A percentile compares a stretch with the other conserved stretches of the same genome.
Evolutionary conservation across 2,888 invertebrate species (phyloP).

Genomic region (Metellina segmentata): DNA sequence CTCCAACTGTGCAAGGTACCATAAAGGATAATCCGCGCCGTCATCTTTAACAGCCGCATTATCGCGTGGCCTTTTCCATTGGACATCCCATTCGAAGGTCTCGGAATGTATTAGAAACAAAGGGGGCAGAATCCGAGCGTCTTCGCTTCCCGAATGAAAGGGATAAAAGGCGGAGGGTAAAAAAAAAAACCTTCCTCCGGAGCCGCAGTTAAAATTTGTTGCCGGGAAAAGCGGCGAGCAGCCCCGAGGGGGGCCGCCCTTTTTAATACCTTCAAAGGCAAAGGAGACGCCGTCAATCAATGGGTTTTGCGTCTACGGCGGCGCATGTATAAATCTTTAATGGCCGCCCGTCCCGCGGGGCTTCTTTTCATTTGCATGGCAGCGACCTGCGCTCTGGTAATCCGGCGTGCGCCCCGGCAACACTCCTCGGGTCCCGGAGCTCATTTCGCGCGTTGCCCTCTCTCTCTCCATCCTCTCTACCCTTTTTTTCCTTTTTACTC

Average conservation of each 20-base stretch:
- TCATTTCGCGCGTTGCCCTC: constrained; percentile 41
- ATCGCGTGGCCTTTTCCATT: constrained; percentile 22
- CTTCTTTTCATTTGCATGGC: constrained; percentile 76
- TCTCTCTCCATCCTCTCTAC: constrained; percentile 1
- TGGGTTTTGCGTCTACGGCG: constrained; percentile 46
- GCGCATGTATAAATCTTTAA: constrained; percentile 76
- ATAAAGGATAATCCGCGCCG: not conserved
- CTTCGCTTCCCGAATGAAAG: constrained; percentile 24
- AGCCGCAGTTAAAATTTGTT: constrained; percentile 70
- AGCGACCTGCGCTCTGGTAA: constrained; percentile 20
- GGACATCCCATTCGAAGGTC: constrained; percentile 6
- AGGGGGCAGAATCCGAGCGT: not conserved
- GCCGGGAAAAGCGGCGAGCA: constrained; percentile 39
- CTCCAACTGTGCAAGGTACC: not conserved
- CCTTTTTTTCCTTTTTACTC: constrained; percentile 2
- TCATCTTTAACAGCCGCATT: constrained; percentile 13
- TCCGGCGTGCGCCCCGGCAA: constrained; percentile 44
- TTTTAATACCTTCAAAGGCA: constrained; percentile 74
- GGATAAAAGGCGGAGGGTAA: not conserved
- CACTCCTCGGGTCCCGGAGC: constrained; percentile 49
- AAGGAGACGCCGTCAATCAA: constrained; percentile 75
- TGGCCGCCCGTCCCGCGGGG: constrained; percentile 70
- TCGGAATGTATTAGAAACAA: constrained; percentile 12
- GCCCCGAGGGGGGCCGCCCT: constrained; percentile 32
- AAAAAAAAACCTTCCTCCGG: constrained; percentile 10